Conservation (phyloP, 2,797 vertebrate genomes). For the Catharus ustulatus region DNA sequence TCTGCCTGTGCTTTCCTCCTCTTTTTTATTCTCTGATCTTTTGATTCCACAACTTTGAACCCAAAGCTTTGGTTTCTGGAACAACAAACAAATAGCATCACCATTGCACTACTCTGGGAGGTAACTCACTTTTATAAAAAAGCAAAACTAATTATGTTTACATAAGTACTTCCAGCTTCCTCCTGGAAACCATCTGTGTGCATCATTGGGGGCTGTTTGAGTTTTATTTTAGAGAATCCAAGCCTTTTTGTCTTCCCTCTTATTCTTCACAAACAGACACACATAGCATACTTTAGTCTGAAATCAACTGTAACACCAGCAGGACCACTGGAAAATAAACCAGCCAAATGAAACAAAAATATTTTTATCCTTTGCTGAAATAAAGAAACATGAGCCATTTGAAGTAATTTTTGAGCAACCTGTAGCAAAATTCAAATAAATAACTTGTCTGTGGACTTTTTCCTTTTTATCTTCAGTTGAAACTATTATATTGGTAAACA, state of each 20-base stretch:
- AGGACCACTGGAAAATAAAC: not conserved
- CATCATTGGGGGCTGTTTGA: not conserved
- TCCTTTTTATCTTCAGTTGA: not conserved
- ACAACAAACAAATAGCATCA: not conserved
- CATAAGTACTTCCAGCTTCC: not conserved
- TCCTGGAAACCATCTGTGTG: not conserved
- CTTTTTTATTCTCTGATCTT: not conserved
- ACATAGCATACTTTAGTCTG: not conserved
- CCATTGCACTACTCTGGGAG: not conserved
- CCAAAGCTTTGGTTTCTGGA: not conserved
- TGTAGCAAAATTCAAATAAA: not conserved
- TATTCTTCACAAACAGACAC: not conserved
- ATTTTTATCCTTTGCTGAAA: not conserved
- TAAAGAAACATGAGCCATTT: not conserved
- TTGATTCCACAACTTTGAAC: not conserved
- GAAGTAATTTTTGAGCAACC: not conserved
- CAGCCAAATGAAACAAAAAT: not conserved
- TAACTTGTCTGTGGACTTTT: not conserved
- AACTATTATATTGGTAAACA: not conserved
- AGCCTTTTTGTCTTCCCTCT: not conserved
- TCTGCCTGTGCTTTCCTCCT: not conserved
- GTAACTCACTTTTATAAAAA: not conserved
- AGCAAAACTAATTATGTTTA: not conserved
- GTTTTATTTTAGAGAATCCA: not conserved
- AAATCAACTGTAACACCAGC: not conserved